Conservation (phyloP, 2,113 vertebrate species). For the Erpornis zantholeuca region DNA sequence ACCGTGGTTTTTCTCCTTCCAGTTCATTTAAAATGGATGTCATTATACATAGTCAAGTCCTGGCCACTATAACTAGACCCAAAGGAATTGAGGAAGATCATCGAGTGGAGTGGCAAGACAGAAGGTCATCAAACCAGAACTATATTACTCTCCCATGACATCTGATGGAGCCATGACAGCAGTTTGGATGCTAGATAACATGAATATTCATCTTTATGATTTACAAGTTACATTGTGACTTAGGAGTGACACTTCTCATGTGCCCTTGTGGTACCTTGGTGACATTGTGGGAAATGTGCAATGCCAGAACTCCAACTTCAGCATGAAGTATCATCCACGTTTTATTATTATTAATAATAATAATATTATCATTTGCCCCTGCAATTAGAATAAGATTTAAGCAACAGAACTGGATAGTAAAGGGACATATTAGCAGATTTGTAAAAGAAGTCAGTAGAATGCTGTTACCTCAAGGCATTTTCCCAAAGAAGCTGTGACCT, state of each 20-base stretch:
- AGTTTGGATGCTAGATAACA: conserved; percentile 23
- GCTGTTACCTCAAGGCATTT: background rate
- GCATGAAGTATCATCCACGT: background rate
- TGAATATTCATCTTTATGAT: conserved; percentile 70
- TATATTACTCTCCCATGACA: conserved; percentile 46
- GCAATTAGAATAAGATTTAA: background rate
- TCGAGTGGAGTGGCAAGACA: conserved; percentile 28
- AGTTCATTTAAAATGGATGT: conserved; percentile 19
- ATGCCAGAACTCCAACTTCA: conserved; percentile 48
- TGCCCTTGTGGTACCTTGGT: background rate
- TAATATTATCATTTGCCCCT: too few relatives aligned
- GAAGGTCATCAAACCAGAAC: conserved; percentile 57
- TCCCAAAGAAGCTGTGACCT: background rate
- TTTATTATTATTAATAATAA: background rate
- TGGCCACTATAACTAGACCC: background rate
- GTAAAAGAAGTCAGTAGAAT: background rate
- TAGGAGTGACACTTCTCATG: conserved; percentile 35
- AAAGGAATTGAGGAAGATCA: background rate
- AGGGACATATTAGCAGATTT: background rate
- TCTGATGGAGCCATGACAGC: conserved; percentile 57
- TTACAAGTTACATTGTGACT: conserved; percentile 40
- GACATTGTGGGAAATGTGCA: background rate
- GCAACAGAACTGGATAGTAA: background rate
- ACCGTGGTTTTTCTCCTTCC: background rate
- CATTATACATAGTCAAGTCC: conserved; percentile 4